phyloP scores from a whole-genome alignment of 2,113 vertebrate species.

The Pomatorhinus ruficollis region DNA sequence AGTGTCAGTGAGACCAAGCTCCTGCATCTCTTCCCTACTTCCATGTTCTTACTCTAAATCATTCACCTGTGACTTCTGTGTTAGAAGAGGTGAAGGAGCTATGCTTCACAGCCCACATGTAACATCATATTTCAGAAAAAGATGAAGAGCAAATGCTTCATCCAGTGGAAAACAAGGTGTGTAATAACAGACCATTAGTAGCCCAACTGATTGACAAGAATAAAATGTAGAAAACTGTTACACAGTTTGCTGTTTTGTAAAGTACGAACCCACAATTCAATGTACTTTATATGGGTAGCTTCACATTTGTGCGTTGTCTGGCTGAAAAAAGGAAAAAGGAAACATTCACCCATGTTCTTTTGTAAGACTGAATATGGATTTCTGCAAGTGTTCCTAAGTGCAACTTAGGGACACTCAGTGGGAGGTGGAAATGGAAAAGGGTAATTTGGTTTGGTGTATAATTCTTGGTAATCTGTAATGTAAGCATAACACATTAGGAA shows the following conservation, averaged over 20 bases:
- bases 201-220: background rate
- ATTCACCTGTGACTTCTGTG: background rate
- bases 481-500: background rate
- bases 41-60: background rate
- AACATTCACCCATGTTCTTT: background rate
- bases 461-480: background rate
- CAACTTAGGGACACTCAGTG: background rate
- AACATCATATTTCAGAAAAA: background rate
- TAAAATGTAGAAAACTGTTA: background rate
- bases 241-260: background rate
- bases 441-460: background rate
- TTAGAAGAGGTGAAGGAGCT: background rate
- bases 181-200: background rate
- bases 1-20: background rate
- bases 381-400: background rate
- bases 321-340: background rate
- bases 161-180: background rate
- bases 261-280: accelerated
- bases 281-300: background rate
- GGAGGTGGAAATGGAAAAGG: background rate
- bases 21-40: background rate
- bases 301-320: accelerated
- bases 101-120: background rate
- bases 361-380: background rate
- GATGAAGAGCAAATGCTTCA: background rate